Base-by-base conservation (phyloP, 2,113 vertebrate species). In the Brienomyrus brachyistius region DNA sequence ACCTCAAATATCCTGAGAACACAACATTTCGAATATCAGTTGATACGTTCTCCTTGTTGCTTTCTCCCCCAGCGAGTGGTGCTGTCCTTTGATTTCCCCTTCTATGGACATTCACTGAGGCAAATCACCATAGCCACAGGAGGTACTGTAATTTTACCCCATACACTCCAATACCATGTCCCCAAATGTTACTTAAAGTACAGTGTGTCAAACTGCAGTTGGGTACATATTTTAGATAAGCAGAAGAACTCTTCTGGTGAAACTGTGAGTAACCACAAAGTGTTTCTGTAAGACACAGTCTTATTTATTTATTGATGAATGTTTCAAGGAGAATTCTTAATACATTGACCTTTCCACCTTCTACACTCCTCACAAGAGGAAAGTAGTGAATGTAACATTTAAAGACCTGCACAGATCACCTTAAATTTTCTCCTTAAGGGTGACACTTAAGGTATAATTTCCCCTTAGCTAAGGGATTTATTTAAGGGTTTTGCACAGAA, bases 111-210 rank as follows among this genome's bases (percentile, higher is more conserved):
- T 95, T 90, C 94, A 94, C 92, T 99, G 93, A 96, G 97, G 90
- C 97, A 99, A 94, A 96, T 99, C 92, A 98, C 97, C 92, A 96
- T 99, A 93, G 98, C 98, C 62, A 99, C 98, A 0, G 98, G 98
- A 90, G 98, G 98, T 99, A 92, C 91, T 91, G 92, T 90, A 59
- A 21, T 89, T 51, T 89, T 43, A 3, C 70, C 51, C 88, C 13
- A 51, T 47, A 51, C 11, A 50, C n/a, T 27, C 23, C 23, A 85
- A 35, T 40, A 15, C 35, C 5, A 23, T 48, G 23, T 84, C 82
- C 82, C 82, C 9, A 47, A 47, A 23, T 47, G 40, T 43, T 23
- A 48, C 8, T 23, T 84, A 82, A 40, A 82, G 19, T 43, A 82
- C 35, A 45, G 19, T 45, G 43, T 3, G 15, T 45, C 19, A 48